Percentiles rank a stretch among this genome's conserved stretches.
These are phyloP conservation scores for Atta colombica DNA, from an alignment of 1,140 invertebrate species.

Conservation along the genomic window DNA sequence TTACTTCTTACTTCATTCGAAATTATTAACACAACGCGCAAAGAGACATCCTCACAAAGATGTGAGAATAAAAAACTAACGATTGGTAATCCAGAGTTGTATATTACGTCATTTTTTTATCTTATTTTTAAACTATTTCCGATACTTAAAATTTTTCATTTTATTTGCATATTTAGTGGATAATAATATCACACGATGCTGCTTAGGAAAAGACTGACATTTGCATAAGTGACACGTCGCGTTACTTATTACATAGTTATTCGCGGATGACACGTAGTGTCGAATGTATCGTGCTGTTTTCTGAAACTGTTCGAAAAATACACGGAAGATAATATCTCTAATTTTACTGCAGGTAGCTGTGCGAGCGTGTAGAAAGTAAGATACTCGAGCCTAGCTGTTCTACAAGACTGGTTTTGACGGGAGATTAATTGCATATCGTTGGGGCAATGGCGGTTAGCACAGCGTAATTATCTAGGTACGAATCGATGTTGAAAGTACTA, in stretches of 20 bases:
- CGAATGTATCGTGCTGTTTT: constrained; percentile 17
- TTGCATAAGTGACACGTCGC: constrained; percentile 32
- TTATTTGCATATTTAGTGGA: background rate
- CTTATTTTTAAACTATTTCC: background rate
- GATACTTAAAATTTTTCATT: background rate
- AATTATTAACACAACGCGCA: background rate
- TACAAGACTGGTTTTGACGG: constrained; percentile 57
- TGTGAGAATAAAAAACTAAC: background rate
- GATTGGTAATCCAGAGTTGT: background rate
- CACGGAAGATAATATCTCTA: constrained; percentile 35
- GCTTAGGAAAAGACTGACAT: constrained; percentile 3
- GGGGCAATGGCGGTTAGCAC: constrained; percentile 49
- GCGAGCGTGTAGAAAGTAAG: constrained; percentile 42
- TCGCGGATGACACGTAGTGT: background rate
- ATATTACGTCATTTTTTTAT: no score
- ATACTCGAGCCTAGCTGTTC: constrained; percentile 38
- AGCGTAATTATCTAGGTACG: constrained; percentile 44
- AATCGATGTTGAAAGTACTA: constrained; percentile 57
- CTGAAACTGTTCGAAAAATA: background rate
- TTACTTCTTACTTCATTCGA: background rate
- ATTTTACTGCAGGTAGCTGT: constrained; percentile 36
- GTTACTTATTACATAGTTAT: background rate
- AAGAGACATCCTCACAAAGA: background rate
- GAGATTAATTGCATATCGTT: constrained; percentile 61
- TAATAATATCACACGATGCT: background rate